phyloP scores from a whole-genome alignment of 2,797 vertebrate genomes.

The Macrochelys suwanniensis region DNA sequence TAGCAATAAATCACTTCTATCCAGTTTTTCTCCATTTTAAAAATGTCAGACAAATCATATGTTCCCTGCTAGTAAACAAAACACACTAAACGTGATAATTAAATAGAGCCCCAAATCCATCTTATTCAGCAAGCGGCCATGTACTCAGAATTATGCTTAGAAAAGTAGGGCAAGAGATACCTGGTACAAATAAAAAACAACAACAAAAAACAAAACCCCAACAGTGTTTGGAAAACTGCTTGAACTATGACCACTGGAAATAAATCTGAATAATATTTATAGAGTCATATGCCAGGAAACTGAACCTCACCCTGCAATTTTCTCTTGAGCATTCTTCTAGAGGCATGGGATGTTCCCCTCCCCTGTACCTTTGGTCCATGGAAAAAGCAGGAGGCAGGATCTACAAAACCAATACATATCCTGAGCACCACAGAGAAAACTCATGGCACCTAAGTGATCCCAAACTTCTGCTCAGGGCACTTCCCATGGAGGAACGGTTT shows the following conservation, averaged over 20 bases:
- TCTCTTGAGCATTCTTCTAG: background rate
- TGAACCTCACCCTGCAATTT: background rate
- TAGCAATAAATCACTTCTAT: background rate
- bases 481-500: background rate
- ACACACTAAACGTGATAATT: background rate
- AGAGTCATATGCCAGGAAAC: background rate
- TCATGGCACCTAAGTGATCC: background rate
- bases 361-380: background rate
- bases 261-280: background rate
- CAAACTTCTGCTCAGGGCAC: background rate
- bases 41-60: background rate
- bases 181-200: no score
- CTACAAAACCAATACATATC: background rate
- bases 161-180: background rate
- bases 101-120: background rate
- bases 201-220: background rate
- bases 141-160: background rate
- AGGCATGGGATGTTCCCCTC: background rate
- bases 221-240: background rate
- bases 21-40: background rate
- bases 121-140: background rate
- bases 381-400: background rate
- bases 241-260: background rate
- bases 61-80: background rate
- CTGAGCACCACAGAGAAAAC: background rate